Percentiles rank a stretch among this genome's conserved stretches.
These are phyloP conservation scores for Abrostola triplasia DNA, from an alignment of 2,888 invertebrate genomes.

Conservation along the genomic window DNA sequence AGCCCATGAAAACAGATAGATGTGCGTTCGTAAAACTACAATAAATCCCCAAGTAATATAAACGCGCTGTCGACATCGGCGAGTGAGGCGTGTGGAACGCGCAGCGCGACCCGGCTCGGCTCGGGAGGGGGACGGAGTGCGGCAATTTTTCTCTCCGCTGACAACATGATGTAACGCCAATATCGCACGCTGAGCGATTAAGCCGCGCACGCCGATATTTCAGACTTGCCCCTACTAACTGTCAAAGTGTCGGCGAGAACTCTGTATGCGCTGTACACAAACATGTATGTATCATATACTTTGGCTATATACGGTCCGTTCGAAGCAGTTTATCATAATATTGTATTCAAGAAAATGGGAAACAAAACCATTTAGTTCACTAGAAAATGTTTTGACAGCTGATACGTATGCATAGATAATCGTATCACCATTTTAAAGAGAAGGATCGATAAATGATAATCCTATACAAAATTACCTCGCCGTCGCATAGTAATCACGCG, in stretches of 20 bases:
- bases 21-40: conserved; percentile 83
- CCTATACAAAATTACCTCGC: conserved; percentile 26
- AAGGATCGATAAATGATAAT: conserved; percentile 23
- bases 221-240: conserved; percentile 87
- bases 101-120: conserved; percentile 60
- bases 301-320: conserved; percentile 44
- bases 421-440: conserved; percentile 6
- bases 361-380: conserved; percentile 48
- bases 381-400: conserved; percentile 39
- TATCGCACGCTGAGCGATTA: conserved; percentile 88
- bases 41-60: conserved; percentile 85
- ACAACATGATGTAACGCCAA: conserved; percentile 89
- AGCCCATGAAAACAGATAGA: conserved; percentile 74
- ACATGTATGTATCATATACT: conserved; percentile 55
- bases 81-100: conserved; percentile 68
- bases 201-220: conserved; percentile 88
- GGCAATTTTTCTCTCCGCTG: conserved; percentile 88
- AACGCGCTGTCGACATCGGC: conserved; percentile 82
- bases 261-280: conserved; percentile 64
- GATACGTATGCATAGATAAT: conserved; percentile 25
- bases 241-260: conserved; percentile 84
- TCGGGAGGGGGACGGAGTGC: conserved; percentile 72
- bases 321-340: conserved; percentile 64
- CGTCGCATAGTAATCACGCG: conserved; percentile 53
- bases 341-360: conserved; percentile 58